These are phyloP conservation scores for Halichoeres trimaculatus DNA, from an alignment of 2,113 vertebrate genomes.

Conservation along the genomic window DNA sequence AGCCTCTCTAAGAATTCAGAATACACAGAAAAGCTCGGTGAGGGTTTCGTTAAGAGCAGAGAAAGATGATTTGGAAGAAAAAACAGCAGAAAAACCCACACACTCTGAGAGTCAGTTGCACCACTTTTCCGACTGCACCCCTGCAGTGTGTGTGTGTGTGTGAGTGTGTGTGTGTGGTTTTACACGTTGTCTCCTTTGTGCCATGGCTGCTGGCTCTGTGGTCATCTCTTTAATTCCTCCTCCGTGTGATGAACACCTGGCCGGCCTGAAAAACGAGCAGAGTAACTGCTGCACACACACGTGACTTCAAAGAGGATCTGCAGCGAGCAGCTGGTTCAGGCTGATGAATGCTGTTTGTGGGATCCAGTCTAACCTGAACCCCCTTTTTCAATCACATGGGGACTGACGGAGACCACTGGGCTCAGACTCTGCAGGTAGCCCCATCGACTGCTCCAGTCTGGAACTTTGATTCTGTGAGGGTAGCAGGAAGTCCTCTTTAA, in stretches of 20 bases:
- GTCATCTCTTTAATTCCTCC: conserved; percentile 23
- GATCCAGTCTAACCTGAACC: too few species aligned
- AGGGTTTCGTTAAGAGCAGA: conserved; percentile 29
- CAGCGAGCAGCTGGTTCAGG: too few species aligned
- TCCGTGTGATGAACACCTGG: conserved; percentile 26
- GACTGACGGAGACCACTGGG: too few species aligned
- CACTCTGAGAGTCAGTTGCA: conserved; percentile 58
- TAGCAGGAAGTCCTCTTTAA: too few species aligned
- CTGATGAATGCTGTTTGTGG: too few species aligned
- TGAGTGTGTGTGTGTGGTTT: conserved; percentile 51
- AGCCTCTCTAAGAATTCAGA: conserved; percentile 80
- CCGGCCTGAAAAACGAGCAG: conserved; percentile 13
- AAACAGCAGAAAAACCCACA: conserved; percentile 40
- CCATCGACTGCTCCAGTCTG: too few species aligned
- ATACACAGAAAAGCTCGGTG: conserved; percentile 58
- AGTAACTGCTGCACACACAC: conserved; percentile 13
- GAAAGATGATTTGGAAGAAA: neutral
- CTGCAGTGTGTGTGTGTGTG: neutral
- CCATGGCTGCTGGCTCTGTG: conserved; percentile 23
- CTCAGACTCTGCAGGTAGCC: too few species aligned
- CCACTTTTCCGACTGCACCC: conserved; percentile 59
- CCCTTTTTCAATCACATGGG: too few species aligned
- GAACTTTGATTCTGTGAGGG: too few species aligned
- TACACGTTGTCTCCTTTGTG: neutral
- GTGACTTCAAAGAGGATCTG: too few species aligned